These are phyloP conservation scores for Anthrax anthrax DNA, from an alignment of 2,888 invertebrate species.

Conservation along the genomic window DNA sequence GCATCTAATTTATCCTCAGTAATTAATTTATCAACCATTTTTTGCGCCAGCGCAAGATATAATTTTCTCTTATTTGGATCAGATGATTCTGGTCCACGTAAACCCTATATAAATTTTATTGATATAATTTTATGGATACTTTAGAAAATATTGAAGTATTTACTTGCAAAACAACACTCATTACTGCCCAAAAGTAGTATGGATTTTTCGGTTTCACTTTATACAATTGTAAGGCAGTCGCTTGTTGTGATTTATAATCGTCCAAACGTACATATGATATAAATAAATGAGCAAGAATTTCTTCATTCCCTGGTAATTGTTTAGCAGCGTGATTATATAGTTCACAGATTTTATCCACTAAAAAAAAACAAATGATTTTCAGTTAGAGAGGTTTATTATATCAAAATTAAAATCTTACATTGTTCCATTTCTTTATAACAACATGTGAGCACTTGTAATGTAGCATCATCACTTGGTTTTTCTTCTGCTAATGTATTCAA, in stretches of 20 bases:
- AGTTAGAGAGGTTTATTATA: neutral
- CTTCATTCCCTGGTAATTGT: slow-evolving; percentile 76
- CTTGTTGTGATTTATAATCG: slow-evolving; percentile 81
- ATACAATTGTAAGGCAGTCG: slow-evolving; percentile 77
- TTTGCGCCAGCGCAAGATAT: slow-evolving; percentile 73
- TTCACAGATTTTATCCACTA: slow-evolving; percentile 78
- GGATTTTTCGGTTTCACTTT: slow-evolving; percentile 87
- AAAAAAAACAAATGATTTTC: slow-evolving; percentile 18
- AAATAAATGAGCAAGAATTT: slow-evolving; percentile 84
- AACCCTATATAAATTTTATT: slow-evolving; percentile 22
- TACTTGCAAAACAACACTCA: slow-evolving; percentile 92
- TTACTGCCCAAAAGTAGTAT: slow-evolving; percentile 96
- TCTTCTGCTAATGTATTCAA: slow-evolving; percentile 64
- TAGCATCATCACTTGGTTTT: slow-evolving; percentile 79
- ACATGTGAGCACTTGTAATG: slow-evolving; percentile 88
- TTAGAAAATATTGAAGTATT: neutral
- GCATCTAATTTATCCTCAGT: slow-evolving; percentile 78
- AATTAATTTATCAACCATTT: slow-evolving; percentile 86
- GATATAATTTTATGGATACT: slow-evolving; percentile 1
- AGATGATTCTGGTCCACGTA: slow-evolving; percentile 35
- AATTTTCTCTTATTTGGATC: slow-evolving; percentile 49
- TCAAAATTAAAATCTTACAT: slow-evolving; percentile 41
- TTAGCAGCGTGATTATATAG: slow-evolving; percentile 82
- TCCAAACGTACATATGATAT: slow-evolving; percentile 88
- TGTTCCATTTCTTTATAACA: slow-evolving; percentile 87